Conservation (phyloP, 1,140 invertebrate species). For the Pogonomyrmex californicus region DNA sequence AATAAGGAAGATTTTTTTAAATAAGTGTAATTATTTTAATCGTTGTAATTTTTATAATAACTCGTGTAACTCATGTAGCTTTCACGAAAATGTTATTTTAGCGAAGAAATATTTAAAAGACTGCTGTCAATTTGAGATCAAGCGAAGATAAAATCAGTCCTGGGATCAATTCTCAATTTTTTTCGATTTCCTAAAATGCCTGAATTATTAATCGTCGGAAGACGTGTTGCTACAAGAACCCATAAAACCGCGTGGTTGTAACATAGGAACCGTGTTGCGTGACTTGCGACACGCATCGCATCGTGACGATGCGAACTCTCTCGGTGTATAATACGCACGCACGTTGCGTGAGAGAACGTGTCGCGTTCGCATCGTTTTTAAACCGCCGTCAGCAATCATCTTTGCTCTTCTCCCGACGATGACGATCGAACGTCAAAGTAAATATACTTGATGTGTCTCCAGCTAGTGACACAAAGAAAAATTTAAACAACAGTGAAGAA, state of each 20-base stretch:
- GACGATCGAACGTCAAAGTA: background rate
- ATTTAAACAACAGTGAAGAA: no score
- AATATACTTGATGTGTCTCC: no score
- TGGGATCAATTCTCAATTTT: background rate
- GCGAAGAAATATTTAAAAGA: background rate
- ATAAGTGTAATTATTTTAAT: no score
- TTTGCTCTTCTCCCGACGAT: background rate
- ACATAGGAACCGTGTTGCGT: constrained; percentile 20
- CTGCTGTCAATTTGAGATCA: background rate
- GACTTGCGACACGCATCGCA: constrained; percentile 45
- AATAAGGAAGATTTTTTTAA: no score
- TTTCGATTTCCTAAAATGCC: background rate
- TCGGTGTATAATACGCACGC: constrained; percentile 22
- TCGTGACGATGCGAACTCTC: constrained; percentile 40
- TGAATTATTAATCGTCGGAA: background rate
- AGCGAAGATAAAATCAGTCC: background rate
- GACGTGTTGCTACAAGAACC: constrained; percentile 5
- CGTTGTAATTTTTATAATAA: no score
- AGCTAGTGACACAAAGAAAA: no score
- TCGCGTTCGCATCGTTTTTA: constrained; percentile 33
- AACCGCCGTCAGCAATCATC: background rate
- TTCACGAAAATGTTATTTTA: background rate
- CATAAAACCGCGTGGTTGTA: constrained; percentile 33
- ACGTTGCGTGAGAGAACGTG: constrained; percentile 27
- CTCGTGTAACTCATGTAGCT: no score